Base-by-base conservation (phyloP, 2,888 invertebrate genomes). In the Sussaba pulchella region DNA sequence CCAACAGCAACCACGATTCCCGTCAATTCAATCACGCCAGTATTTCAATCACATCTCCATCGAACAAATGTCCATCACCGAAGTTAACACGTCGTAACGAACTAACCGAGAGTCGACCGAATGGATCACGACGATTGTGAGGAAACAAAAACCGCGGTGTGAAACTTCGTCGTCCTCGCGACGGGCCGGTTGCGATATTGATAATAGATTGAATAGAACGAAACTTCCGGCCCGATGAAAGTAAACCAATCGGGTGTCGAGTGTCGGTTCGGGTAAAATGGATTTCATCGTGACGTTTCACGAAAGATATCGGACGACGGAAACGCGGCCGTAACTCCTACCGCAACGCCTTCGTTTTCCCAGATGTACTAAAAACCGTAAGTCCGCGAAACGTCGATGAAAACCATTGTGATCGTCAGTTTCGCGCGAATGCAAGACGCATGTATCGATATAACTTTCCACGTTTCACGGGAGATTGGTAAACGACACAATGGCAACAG, bases 221-320 rank as follows among this genome's bases (percentile, higher is more conserved):
- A 2, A 31, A 31, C 31, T 2, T 31, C 31, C n/a, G 66, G 50
- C 19, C 47, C 39, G 61, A 75, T 71, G 63, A 70, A 71, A 69
- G 80, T 77, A 73, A 77, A 81, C 69, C 77, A 70, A 81, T 81
- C 81, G n/a, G n/a, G n/a, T n/a, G 81, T 43, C 41, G 50, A 77
- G 77, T 77, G 81, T 77, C 69, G 61, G 39, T 31, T 52, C 45
- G 69, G n/a, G n/a, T n/a, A 63, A 81, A 73, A 73, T 21, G 41
- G 26, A 43, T 73, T 26, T 70, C 43, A 43, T 6, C n/a, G 41
- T 54, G 63, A n/a, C n/a, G n/a, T n/a, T 21, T 17, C 24, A 31
- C 19, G 47, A 19, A 61, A 10, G 21, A 59, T 57, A 57, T 75
- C 80, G 74, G 66, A 39, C 19, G 52, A 54, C 57, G 47, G 21